phyloP scores from a whole-genome alignment of 2,888 invertebrate genomes.

The Amphipyra berbera region DNA sequence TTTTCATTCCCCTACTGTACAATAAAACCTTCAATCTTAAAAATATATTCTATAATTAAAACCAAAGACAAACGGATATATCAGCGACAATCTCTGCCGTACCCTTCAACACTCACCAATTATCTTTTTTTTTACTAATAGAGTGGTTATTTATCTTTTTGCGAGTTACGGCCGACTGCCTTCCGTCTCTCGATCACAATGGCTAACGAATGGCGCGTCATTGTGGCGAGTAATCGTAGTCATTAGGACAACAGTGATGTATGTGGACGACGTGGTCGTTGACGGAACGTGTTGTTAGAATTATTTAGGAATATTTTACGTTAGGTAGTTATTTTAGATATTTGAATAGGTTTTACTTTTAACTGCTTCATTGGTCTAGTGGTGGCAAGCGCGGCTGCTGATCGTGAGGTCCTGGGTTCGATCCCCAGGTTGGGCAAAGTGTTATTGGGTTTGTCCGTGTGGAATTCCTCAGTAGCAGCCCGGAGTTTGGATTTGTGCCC shows the following conservation, averaged over 20 bases:
- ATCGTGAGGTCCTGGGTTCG: too few relatives aligned
- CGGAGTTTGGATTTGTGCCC: too few relatives aligned
- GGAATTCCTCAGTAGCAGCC: too few relatives aligned
- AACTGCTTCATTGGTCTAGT: too few relatives aligned
- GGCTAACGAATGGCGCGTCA: constrained; percentile 40
- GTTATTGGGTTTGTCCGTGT: too few relatives aligned
- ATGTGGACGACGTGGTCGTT: constrained; percentile 17
- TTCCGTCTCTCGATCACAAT: constrained; percentile 52
- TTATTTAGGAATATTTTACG: constrained; percentile 1
- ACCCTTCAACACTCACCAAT: constrained; percentile 53
- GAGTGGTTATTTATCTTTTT: constrained; percentile 50
- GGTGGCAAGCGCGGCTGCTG: too few relatives aligned
- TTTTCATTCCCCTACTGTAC: too few relatives aligned
- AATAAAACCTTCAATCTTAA: not conserved
- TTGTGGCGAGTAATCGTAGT: constrained; percentile 39
- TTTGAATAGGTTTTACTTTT: too few relatives aligned
- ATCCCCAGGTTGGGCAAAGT: too few relatives aligned
- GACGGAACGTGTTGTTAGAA: constrained; percentile 1
- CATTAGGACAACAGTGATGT: constrained; percentile 44
- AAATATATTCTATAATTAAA: constrained; percentile 29
- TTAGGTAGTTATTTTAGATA: not conserved
- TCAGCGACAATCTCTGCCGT: constrained; percentile 23
- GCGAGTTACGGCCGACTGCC: constrained; percentile 35
- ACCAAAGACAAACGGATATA: constrained; percentile 30
- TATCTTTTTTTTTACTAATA: constrained; percentile 40